phyloP scores from a whole-genome alignment of 2,113 vertebrate species.

The Labeo rohita region DNA sequence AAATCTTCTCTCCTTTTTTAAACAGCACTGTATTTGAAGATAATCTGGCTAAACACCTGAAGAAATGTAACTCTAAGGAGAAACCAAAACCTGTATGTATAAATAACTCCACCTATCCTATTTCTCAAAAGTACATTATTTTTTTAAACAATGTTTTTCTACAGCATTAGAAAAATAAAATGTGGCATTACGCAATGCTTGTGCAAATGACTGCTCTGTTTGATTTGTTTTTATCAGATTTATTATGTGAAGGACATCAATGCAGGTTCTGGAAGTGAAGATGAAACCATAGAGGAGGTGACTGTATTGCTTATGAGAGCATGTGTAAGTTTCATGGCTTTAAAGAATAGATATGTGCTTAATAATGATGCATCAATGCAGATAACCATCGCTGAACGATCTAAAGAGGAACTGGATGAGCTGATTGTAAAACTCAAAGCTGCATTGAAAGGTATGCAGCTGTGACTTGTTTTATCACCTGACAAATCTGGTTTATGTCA shows the following conservation, averaged over 20 bases:
- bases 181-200: not conserved
- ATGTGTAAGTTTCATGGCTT: not conserved
- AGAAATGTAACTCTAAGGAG: constrained; percentile 93
- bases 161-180: not conserved
- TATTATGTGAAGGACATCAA: constrained; percentile 91
- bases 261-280: constrained; percentile 77
- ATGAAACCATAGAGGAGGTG: constrained; percentile 75
- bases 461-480: not conserved
- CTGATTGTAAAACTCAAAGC: constrained; percentile 82
- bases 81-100: constrained; percentile 88
- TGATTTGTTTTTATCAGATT: constrained; percentile 72
- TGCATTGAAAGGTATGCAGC: constrained; percentile 78
- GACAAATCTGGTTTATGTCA: not conserved
- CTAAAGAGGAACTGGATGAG: constrained; percentile 77
- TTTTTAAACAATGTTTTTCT: not conserved
- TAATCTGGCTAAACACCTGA: constrained; percentile 89
- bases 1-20: constrained; percentile 24
- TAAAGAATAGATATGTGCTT: not conserved
- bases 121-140: not conserved
- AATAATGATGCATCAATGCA: constrained; percentile 59
- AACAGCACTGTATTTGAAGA: constrained; percentile 90
- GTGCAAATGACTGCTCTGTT: not conserved
- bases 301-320: constrained; percentile 47
- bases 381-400: constrained; percentile 80
- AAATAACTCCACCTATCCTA: not conserved